Evolutionary conservation across 2,113 vertebrate genomes (phyloP).

Genomic region (Parus major): DNA sequence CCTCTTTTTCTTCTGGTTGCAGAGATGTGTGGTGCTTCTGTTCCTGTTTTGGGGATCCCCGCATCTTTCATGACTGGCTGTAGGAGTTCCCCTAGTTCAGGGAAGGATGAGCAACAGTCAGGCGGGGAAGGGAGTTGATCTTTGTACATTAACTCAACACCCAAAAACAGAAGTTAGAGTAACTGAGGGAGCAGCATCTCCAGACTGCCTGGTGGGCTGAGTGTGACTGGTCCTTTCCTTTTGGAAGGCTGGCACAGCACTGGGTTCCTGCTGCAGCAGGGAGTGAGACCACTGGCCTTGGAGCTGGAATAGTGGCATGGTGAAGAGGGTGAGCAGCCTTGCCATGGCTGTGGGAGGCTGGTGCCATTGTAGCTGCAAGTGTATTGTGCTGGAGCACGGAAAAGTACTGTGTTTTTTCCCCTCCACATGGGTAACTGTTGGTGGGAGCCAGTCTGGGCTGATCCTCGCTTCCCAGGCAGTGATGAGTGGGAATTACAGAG

Average conservation of each 20-base stretch:
- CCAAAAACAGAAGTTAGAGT: not conserved
- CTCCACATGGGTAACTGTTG: not conserved
- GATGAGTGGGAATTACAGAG: not conserved
- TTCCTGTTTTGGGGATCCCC: not conserved
- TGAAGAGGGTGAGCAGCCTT: not conserved
- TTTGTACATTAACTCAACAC: not conserved
- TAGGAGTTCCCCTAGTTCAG: not conserved
- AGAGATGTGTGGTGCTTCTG: fast-evolving
- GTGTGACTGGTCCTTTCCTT: not conserved
- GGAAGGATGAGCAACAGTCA: not conserved
- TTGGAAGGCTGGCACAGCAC: not conserved
- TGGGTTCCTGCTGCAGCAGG: not conserved
- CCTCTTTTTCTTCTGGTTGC: not conserved
- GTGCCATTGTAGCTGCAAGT: not conserved
- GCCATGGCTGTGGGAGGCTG: not conserved
- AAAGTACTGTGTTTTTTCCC: not conserved
- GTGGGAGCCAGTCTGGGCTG: not conserved
- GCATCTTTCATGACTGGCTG: not conserved
- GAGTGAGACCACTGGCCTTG: not conserved
- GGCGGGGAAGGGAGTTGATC: fast-evolving
- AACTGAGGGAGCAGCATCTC: not conserved
- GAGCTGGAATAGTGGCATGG: fast-evolving
- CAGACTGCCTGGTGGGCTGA: not conserved
- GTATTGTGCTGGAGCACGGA: fast-evolving
- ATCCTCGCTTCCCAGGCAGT: not conserved